Conservation (phyloP, 1,140 invertebrate species). For the honey bee (Apis mellifera) region DNA sequence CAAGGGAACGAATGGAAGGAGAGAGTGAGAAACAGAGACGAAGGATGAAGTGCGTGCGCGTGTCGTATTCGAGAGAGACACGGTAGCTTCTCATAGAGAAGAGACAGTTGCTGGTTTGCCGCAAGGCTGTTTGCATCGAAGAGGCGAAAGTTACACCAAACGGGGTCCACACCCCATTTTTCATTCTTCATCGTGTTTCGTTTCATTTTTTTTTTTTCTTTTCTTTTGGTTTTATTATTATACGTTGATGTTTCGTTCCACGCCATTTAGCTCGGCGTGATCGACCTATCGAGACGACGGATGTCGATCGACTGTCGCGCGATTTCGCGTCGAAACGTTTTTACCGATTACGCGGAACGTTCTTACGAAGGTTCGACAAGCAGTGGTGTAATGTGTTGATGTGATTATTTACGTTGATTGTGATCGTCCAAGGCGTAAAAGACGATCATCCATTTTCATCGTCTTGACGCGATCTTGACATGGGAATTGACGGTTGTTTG, state of each 20-base stretch:
- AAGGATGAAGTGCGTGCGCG: constrained; percentile 52
- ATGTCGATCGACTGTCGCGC: background rate
- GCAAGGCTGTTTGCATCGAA: constrained; percentile 70
- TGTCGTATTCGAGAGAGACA: constrained; percentile 43
- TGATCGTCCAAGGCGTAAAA: constrained; percentile 3
- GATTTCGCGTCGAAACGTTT: background rate
- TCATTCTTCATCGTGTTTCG: constrained; percentile 39
- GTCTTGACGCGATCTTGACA: background rate
- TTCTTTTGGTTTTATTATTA: background rate
- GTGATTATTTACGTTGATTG: background rate
- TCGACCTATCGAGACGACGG: background rate
- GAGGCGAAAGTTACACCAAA: constrained; percentile 52
- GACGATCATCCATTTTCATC: background rate
- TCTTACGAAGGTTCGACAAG: background rate
- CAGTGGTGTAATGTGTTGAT: background rate
- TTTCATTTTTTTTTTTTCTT: background rate
- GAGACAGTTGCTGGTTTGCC: constrained; percentile 71
- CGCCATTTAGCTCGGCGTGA: background rate
- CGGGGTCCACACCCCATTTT: constrained; percentile 21
- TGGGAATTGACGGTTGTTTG: background rate
- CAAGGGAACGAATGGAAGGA: background rate
- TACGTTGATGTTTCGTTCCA: background rate
- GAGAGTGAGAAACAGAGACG: constrained; percentile 6
- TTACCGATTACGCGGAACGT: constrained; percentile 1
- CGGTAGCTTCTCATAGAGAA: constrained; percentile 71